phyloP scores from a whole-genome alignment of 2,888 invertebrate species.

The Stegana nigrithorax region DNA sequence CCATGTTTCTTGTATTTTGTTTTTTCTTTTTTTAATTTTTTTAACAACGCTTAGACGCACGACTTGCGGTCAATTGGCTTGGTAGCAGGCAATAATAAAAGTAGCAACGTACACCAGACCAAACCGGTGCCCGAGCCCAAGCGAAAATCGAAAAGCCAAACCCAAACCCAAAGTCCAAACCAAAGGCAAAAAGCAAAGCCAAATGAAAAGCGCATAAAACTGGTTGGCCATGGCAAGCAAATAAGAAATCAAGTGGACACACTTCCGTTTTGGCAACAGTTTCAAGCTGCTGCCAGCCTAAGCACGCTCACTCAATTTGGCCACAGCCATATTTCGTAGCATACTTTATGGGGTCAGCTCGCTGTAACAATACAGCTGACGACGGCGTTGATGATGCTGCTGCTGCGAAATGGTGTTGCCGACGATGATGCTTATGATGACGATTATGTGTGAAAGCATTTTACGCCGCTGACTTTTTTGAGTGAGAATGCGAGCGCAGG shows the following conservation, averaged over 20 bases:
- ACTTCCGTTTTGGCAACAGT: slow-evolving; percentile 15
- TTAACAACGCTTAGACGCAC: slow-evolving; percentile 14
- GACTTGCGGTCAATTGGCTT: slow-evolving; percentile 15
- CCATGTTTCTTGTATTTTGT: too few species aligned
- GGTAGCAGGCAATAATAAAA: not conserved
- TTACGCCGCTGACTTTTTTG: not conserved
- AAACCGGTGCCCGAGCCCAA: not conserved
- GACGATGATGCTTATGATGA: not conserved
- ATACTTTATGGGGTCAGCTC: slow-evolving; percentile 9
- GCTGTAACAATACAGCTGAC: slow-evolving; percentile 6
- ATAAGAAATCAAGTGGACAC: slow-evolving; percentile 19
- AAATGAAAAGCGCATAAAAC: slow-evolving; percentile 13
- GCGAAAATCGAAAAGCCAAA: not conserved
- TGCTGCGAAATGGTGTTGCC: not conserved
- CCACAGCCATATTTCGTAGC: slow-evolving; percentile 16
- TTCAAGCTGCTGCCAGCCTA: too few species aligned
- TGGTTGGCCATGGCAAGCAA: too few species aligned
- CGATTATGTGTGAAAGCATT: not conserved
- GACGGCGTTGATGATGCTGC: not conserved
- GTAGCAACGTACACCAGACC: not conserved
- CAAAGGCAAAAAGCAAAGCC: not conserved
- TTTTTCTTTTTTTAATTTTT: too few species aligned
- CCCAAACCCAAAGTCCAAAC: not conserved
- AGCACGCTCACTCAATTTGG: not conserved
- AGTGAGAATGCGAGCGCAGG: not conserved